phyloP scores from a whole-genome alignment of 2,113 vertebrate species.

The Chlorocebus sabaeus region DNA sequence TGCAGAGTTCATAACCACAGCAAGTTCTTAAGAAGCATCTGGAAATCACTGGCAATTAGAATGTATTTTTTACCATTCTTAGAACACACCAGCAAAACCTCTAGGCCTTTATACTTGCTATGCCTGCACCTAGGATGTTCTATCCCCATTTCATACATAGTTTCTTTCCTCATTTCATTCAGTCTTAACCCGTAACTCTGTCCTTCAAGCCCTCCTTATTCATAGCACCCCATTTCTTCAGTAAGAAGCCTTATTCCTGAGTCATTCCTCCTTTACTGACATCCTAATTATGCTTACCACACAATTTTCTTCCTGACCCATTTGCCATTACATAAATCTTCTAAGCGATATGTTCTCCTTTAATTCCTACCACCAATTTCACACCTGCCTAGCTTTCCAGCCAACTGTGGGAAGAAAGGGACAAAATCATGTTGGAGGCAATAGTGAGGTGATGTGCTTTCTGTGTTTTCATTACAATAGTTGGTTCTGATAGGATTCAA shows the following conservation, averaged over 20 bases:
- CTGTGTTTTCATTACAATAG: background rate
- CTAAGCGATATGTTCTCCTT: background rate
- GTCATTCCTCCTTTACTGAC: background rate
- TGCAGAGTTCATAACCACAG: background rate
- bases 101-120: background rate
- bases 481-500: background rate
- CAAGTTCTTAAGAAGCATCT: background rate
- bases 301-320: background rate
- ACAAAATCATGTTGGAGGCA: background rate
- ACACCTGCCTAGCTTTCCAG: background rate
- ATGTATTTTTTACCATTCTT: background rate
- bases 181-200: background rate
- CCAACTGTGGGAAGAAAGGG: too few species aligned
- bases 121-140: background rate
- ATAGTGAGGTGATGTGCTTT: too few species aligned
- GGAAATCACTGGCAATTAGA: background rate
- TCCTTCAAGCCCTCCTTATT: background rate
- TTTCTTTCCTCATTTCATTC: background rate
- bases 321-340: background rate
- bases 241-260: background rate
- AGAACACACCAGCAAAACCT: background rate
- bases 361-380: background rate
- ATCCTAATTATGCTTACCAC: background rate
- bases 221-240: background rate
- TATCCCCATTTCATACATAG: too few species aligned